Evolutionary conservation across 1,140 invertebrate genomes (phyloP), one percentile per base, ranked within the genome.

Genomic region (Macrocentrus cingulum): DNA sequence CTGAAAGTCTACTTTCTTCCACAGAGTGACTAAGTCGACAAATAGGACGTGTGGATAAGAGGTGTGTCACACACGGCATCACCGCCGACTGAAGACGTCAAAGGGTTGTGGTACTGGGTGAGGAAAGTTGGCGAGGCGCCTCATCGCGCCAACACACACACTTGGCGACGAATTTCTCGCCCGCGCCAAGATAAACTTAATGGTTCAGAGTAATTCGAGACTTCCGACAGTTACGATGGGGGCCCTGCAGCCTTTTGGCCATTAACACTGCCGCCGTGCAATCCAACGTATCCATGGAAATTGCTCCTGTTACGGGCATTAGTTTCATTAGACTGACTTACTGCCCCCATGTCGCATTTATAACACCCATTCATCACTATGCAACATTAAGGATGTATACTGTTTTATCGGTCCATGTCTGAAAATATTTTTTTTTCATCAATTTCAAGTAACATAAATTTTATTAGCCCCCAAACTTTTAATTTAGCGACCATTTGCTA

Each of bases 161-260:
- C 44, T 65, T 61, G 65, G 61, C 61, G 61, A 66, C 58, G 58
- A 60, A 63, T 63, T 60, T 60, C 58, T 57, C 58, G 52, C 60
- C 62, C 55, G 42, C 63, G 54, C 67, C 64, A 65, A 72, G 72
- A 76, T 72, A 75, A 76, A 74, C 68, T 70, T 76, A 75, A 75
- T 75, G 69, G 71, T 70, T 67, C 61, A 59, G 62, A 65, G 66
- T 62, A 62, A 59, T 62, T 59, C 56, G 56, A 62, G 61, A 56
- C 61, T 58, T 59, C 61, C 56, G 53, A 52, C 56, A 56, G 60
- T 57, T 58, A 54, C 29, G 42, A 44, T 41, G 56, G 22, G 44
- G 23, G 16, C 25, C 45, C 39, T 56, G 32, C 48, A 56, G 48
- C 53, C 54, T 51, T 39, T 61, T 57, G 45, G 23, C 36, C 20